These are phyloP conservation scores for Drosophila anomalata DNA, from an alignment of 2,888 invertebrate species.

Conservation along the genomic window DNA sequence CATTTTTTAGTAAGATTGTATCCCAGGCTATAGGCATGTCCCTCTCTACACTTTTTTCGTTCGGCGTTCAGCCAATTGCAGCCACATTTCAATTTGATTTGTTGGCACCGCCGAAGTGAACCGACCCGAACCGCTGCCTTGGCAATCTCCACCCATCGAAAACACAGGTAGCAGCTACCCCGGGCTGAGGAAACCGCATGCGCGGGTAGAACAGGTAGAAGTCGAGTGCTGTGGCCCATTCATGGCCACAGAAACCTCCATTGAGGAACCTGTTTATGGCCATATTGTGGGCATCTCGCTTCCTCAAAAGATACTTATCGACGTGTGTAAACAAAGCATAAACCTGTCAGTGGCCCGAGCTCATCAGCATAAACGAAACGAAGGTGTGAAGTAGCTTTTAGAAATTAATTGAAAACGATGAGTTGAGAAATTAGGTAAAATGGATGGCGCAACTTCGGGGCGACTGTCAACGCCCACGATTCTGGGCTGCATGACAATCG, in stretches of 20 bases:
- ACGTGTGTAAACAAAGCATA: conserved; percentile 81
- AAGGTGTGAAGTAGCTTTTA: conserved; percentile 75
- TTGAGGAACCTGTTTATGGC: conserved; percentile 33
- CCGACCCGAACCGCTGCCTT: conserved; percentile 22
- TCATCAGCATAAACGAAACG: conserved; percentile 74
- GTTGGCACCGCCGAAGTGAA: conserved; percentile 57
- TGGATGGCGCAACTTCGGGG: conserved; percentile 64
- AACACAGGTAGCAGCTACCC: conserved; percentile 44
- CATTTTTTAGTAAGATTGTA: not conserved
- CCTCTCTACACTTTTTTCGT: not conserved
- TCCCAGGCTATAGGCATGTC: not conserved
- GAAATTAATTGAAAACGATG: conserved; percentile 53
- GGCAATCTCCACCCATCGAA: conserved; percentile 45
- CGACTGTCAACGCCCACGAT: conserved; percentile 48
- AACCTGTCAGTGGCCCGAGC: conserved; percentile 81
- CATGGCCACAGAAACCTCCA: conserved; percentile 6
- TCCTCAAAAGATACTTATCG: conserved; percentile 4
- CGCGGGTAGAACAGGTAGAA: conserved; percentile 68
- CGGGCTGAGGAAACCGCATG: conserved; percentile 58
- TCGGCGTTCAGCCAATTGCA: conserved; percentile 58
- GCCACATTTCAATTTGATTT: conserved; percentile 71
- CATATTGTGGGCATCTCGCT: conserved; percentile 10
- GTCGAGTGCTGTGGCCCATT: not conserved
- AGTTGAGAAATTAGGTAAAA: conserved; percentile 19
- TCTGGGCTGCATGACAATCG: conserved; percentile 71